Percentiles rank a stretch among this genome's conserved stretches.
Evolutionary conservation across 2,797 vertebrate species (phyloP).

Genomic region (Erithacus rubecula): DNA sequence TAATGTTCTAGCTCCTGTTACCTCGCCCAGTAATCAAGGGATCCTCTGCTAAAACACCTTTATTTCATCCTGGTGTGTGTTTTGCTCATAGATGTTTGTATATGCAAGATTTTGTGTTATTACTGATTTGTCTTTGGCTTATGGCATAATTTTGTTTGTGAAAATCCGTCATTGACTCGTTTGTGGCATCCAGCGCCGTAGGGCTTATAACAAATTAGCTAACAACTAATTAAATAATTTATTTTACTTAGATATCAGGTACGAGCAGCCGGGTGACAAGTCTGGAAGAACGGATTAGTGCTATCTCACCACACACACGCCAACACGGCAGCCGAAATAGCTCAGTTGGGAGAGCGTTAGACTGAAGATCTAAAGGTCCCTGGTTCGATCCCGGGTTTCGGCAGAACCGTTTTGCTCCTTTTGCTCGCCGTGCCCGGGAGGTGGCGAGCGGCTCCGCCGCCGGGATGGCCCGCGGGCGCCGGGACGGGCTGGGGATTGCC

Average conservation of each 20-base stretch:
- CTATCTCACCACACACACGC: accelerated
- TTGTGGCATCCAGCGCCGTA: neutral
- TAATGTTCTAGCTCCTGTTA: neutral
- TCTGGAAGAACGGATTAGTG: accelerated
- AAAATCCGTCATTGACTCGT: neutral
- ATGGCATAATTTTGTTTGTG: neutral
- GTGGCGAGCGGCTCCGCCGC: accelerated
- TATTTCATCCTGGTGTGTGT: accelerated
- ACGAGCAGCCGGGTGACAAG: accelerated
- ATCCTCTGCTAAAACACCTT: neutral
- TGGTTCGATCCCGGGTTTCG: slow-evolving; percentile 77
- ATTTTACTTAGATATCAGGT: accelerated
- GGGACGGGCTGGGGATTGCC: accelerated
- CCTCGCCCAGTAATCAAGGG: neutral
- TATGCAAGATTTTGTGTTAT: neutral
- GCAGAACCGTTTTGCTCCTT: accelerated
- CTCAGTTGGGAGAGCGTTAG: slow-evolving; percentile 79
- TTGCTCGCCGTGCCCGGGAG: neutral
- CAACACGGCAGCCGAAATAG: slow-evolving; percentile 48
- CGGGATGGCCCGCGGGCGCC: neutral
- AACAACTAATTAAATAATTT: no score
- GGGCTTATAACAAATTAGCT: no score
- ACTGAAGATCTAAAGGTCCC: slow-evolving; percentile 79
- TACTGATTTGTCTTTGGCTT: neutral
- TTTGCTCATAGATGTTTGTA: accelerated